Percentiles rank a stretch among this genome's conserved stretches.
These are phyloP conservation scores for Pitta sordida DNA, from an alignment of 2,113 vertebrate species.

Conservation along the genomic window DNA sequence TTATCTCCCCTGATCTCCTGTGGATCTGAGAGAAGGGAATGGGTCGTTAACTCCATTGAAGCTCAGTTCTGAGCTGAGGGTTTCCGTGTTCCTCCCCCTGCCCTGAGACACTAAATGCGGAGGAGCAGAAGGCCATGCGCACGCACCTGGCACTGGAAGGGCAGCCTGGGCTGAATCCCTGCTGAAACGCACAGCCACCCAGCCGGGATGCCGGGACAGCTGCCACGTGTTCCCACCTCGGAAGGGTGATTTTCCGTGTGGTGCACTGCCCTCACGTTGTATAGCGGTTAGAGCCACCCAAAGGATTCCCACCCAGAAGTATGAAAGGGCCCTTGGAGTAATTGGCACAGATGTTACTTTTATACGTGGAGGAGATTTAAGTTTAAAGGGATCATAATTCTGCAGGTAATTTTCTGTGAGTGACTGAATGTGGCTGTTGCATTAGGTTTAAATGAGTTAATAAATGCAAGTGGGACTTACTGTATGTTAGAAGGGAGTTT, in stretches of 20 bases:
- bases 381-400: conserved; percentile 76
- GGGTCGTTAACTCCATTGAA: conserved; percentile 59
- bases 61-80: conserved; percentile 61
- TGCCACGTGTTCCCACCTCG: background rate
- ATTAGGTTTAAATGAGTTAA: conserved; percentile 80
- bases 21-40: background rate
- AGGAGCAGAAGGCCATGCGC: background rate
- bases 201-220: background rate
- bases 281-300: conserved; percentile 11
- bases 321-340: conserved; percentile 69
- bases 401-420: conserved; percentile 79
- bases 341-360: conserved; percentile 66
- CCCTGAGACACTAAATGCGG: background rate
- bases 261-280: background rate
- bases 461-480: conserved; percentile 83
- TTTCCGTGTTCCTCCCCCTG: conserved; percentile 9
- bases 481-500: conserved; percentile 84
- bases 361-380: conserved; percentile 68
- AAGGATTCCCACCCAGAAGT: conserved; percentile 54
- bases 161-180: background rate
- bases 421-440: conserved; percentile 82
- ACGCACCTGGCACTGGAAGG: background rate
- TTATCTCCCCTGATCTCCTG: background rate
- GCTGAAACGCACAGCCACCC: background rate
- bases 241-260: background rate